These are phyloP conservation scores for Rhagium mordax DNA, from an alignment of 2,888 invertebrate genomes.

Conservation along the genomic window DNA sequence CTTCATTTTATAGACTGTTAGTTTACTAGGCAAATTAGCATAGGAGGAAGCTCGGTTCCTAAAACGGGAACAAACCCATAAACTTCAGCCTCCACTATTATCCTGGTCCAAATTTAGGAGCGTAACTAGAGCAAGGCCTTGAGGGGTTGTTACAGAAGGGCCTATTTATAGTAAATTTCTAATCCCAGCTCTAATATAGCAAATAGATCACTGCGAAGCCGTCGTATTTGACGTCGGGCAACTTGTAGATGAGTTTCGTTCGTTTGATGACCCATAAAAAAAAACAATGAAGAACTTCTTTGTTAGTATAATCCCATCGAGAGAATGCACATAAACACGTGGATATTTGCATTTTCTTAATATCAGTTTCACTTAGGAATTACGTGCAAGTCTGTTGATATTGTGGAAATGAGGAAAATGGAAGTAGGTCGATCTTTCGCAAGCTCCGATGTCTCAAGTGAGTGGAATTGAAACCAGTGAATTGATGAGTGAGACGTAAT, in stretches of 20 bases:
- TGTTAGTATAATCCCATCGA: background rate
- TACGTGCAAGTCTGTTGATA: background rate
- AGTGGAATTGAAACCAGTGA: background rate
- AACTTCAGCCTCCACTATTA: background rate
- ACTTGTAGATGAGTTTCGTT: background rate
- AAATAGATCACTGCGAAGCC: background rate
- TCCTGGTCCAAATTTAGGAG: background rate
- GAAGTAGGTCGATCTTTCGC: constrained; percentile 7
- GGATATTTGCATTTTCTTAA: background rate
- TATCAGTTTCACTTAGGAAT: background rate
- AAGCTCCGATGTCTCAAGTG: background rate
- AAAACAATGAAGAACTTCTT: background rate
- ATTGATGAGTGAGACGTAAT: too few relatives aligned
- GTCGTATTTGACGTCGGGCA: background rate
- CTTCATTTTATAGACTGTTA: too few relatives aligned
- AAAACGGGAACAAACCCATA: background rate
- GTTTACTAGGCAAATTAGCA: too few relatives aligned
- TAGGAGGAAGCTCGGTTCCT: background rate
- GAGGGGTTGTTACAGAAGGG: background rate
- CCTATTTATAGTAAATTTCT: background rate
- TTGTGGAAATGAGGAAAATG: background rate
- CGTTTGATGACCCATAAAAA: background rate
- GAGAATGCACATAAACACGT: background rate
- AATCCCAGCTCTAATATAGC: background rate
- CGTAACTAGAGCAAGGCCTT: background rate